Base-by-base conservation (phyloP, 1,140 invertebrate species). In the Aporrectodea caliginosa region DNA sequence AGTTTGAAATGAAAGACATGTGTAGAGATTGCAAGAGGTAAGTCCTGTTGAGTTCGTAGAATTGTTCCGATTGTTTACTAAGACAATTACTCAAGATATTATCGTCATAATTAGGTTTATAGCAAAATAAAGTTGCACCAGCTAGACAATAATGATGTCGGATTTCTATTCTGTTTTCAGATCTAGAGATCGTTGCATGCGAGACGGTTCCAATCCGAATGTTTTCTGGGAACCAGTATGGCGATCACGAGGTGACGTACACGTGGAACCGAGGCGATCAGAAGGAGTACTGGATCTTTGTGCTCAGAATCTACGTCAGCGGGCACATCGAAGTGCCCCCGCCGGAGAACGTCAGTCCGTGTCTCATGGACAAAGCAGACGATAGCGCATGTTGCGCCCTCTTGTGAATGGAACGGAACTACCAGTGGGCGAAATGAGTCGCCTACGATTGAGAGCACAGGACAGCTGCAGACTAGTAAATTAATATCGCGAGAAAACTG, bases 231-330 rank as follows among this genome's bases (percentile, higher is more conserved):
- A 80, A 80, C 69, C 79, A 80, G 35, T 77, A 80, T 69, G 79
- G 79, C 29, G 77, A 80, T 69, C 79, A 80, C 79, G 80, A 81
- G 35, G 70, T 74, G 35, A 81, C 80, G 33, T 81, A 81, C 80
- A 81, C 80, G 16, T 81, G 77, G 76, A 81, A 81, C 77, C n/a
- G 76, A 22, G 80, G 80, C 16, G 77, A 81, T 14, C 80, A 81
- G 76, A 78, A 78, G 35, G 80, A 81, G 31, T 78, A 73, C 77
- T 81, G 76, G 76, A 35, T 81, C 34, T 70, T 81, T 16, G 80
- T 81, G 16, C 76, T 81, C 1, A 16, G 80, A n/a, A 77, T 81
- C 16, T 81, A 80, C 77, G 30, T 81, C 33, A 35, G 69, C 30
- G 80, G 79, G 43, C 43, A 22, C 43, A 58, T 58, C 22, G 43